Evolutionary conservation across 1,140 invertebrate genomes (phyloP).

Genomic region (Pseudomyrmex gracilis): DNA sequence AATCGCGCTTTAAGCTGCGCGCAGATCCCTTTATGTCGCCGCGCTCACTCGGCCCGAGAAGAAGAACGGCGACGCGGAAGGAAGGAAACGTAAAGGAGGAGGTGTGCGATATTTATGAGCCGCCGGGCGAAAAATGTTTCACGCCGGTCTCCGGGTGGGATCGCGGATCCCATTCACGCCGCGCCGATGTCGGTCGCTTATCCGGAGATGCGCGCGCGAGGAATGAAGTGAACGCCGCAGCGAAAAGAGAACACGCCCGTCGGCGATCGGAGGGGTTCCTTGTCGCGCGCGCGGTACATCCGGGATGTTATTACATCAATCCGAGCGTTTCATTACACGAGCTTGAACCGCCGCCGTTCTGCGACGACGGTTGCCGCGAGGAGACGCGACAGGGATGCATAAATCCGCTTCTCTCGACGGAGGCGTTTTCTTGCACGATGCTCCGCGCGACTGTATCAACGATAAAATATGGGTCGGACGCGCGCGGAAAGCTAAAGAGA

Average conservation of each 20-base stretch:
- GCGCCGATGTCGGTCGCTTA: constrained; percentile 33
- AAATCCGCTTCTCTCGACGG: constrained; percentile 24
- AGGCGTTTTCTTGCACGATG: constrained; percentile 10
- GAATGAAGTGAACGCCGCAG: background rate
- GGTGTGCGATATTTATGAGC: constrained; percentile 64
- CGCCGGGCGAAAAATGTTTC: constrained; percentile 60
- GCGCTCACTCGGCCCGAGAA: constrained; percentile 26
- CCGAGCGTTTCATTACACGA: constrained; percentile 33
- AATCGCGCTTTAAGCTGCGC: constrained; percentile 37
- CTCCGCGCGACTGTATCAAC: constrained; percentile 1
- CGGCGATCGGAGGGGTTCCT: background rate
- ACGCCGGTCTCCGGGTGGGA: constrained; percentile 29
- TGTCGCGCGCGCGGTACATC: background rate
- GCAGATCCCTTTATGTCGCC: constrained; percentile 16
- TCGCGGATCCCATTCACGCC: constrained; percentile 5
- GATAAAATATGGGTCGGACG: constrained; percentile 41
- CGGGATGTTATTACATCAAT: constrained; percentile 37
- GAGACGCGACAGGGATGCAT: constrained; percentile 16
- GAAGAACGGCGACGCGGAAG: constrained; percentile 26
- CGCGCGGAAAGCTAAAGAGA: constrained; percentile 30
- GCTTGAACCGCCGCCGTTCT: background rate
- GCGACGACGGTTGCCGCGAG: background rate
- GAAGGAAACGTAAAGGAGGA: constrained; percentile 15
- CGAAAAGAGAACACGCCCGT: constrained; percentile 26
- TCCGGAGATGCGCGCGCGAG: background rate